Evolutionary conservation across 2,888 invertebrate species (phyloP).

Genomic region (Yponomeuta sedellus): DNA sequence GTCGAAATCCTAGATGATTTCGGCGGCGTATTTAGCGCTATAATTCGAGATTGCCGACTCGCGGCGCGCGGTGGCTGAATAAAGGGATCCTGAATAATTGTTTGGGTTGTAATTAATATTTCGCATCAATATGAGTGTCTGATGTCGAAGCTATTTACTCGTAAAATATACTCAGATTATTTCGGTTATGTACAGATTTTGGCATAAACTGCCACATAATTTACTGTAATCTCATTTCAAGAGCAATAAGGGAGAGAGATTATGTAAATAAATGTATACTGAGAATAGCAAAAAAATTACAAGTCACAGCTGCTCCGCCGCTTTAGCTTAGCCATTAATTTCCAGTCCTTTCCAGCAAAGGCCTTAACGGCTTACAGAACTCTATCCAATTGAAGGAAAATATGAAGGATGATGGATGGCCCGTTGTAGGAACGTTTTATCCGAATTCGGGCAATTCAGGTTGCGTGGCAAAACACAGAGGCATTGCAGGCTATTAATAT

Average conservation of each 20-base stretch:
- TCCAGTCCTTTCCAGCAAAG: background rate
- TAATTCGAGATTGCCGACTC: conserved; percentile 58
- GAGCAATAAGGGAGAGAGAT: background rate
- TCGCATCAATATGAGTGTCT: conserved; percentile 47
- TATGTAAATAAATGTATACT: background rate
- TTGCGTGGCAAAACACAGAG: background rate
- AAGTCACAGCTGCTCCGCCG: background rate
- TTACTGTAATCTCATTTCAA: background rate
- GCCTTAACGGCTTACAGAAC: conserved; percentile 3
- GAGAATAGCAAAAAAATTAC: background rate
- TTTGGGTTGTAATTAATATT: conserved; percentile 66
- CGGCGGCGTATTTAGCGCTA: conserved; percentile 65
- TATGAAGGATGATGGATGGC: conserved; percentile 11
- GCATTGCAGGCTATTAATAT: too few species aligned
- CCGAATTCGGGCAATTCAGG: background rate
- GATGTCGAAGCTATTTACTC: conserved; percentile 14
- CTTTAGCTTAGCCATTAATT: conserved; percentile 1
- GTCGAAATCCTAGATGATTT: conserved; percentile 72
- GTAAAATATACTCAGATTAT: background rate
- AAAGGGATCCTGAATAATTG: conserved; percentile 52
- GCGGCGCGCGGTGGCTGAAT: conserved; percentile 46
- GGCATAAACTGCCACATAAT: background rate
- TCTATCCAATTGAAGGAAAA: conserved; percentile 6
- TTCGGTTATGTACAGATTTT: background rate
- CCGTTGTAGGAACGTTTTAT: conserved; percentile 1